phyloP scores from a whole-genome alignment of 2,888 invertebrate species.

The Scelioninae gen. 1 region DNA sequence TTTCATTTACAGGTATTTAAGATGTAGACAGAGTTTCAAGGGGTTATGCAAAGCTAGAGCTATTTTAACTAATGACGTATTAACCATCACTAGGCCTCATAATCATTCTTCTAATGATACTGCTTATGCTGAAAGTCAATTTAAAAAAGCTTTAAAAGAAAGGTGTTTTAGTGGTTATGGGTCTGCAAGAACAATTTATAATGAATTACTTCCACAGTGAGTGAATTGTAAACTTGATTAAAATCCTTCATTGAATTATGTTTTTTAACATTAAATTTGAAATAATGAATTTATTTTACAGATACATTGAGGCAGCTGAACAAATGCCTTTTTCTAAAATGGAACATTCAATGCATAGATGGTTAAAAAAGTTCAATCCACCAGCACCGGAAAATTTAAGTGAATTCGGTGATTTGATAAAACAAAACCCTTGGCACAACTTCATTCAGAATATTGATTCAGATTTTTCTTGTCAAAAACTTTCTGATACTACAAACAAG shows the following conservation, averaged over 20 bases:
- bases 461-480: neutral
- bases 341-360: conserved; percentile 21
- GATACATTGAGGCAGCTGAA: conserved; percentile 8
- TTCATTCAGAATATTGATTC: neutral
- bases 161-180: conserved; percentile 20
- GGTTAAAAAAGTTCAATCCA: conserved; percentile 20
- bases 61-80: neutral
- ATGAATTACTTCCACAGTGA: conserved; percentile 29
- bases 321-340: conserved; percentile 26
- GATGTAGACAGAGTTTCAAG: conserved; percentile 19
- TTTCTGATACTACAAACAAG: neutral
- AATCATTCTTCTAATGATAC: conserved; percentile 30
- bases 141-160: conserved; percentile 34
- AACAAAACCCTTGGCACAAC: neutral
- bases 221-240: neutral
- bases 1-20: neutral
- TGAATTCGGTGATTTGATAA: conserved; percentile 9
- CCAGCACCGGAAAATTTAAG: neutral
- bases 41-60: conserved; percentile 20
- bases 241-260: neutral
- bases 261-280: too few relatives aligned
- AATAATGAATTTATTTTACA: neutral
- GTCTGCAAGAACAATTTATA: conserved; percentile 26
- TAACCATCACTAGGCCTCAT: conserved; percentile 18
- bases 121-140: conserved; percentile 21